Conservation (phyloP, 2,888 invertebrate genomes). For the Drosophila sordidula region DNA sequence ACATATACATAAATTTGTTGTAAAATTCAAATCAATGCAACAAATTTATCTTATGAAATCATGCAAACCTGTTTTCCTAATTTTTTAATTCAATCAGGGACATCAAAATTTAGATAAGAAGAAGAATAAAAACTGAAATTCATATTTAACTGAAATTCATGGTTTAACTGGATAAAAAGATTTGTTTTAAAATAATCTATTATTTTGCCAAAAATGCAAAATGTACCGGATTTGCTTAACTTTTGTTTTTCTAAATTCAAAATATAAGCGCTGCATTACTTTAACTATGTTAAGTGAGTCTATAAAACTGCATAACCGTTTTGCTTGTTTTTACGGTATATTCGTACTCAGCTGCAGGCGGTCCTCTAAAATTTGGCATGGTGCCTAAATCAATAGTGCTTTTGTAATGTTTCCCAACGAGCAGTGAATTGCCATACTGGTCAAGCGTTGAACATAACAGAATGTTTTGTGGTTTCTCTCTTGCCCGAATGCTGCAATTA, state of each 20-base stretch:
- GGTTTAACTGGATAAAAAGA: no score
- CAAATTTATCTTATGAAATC: neutral
- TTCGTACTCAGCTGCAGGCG: neutral
- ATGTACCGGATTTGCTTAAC: no score
- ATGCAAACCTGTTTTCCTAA: no score
- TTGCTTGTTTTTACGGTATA: neutral
- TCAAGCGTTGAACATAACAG: constrained; percentile 4
- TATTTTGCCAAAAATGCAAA: no score
- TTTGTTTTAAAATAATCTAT: no score
- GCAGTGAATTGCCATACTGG: constrained; percentile 3
- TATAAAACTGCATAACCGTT: neutral
- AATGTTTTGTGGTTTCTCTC: constrained; percentile 18
- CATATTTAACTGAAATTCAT: no score
- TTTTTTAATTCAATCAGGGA: no score
- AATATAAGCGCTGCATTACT: neutral
- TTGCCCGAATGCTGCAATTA: constrained; percentile 2
- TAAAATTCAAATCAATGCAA: neutral
- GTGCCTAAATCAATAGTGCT: constrained; percentile 41
- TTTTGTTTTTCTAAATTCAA: no score
- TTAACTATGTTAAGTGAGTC: neutral
- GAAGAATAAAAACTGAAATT: no score
- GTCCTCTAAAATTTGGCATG: constrained; percentile 28
- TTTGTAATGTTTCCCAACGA: constrained; percentile 15
- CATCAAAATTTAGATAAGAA: no score
- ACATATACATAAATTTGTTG: no score